A percentile compares a stretch with the other conserved stretches of the same genome.
Conservation (phyloP, 2,113 vertebrate genomes). For the Archocentrus centrarchus region DNA sequence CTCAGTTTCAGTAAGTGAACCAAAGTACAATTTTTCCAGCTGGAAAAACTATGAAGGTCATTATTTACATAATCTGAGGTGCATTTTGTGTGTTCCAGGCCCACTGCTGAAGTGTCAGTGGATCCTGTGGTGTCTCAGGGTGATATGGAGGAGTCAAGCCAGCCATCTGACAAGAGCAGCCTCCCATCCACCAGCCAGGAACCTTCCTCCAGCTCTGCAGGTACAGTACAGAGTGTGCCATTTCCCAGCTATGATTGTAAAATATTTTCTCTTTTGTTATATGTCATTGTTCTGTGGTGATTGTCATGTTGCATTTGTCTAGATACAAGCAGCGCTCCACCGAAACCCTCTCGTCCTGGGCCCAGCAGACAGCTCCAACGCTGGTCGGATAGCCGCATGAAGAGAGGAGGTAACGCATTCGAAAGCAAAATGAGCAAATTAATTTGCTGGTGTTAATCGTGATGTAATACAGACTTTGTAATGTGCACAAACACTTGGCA, state of each 20-base stretch:
- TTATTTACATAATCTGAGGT: neutral
- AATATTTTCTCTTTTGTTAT: fast-evolving
- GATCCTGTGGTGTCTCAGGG: constrained; percentile 90
- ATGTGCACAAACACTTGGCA: neutral
- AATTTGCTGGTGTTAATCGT: neutral
- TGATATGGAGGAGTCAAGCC: constrained; percentile 86
- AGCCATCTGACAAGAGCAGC: constrained; percentile 87
- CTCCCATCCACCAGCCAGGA: constrained; percentile 95
- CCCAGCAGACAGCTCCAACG: constrained; percentile 88
- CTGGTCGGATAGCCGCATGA: constrained; percentile 87
- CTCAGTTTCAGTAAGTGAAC: neutral
- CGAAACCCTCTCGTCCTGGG: constrained; percentile 83
- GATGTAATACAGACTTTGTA: fast-evolving
- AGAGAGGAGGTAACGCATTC: constrained; percentile 70
- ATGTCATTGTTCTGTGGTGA: neutral
- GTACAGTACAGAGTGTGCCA: constrained; percentile 1
- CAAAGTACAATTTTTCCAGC: neutral
- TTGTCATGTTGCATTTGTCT: neutral
- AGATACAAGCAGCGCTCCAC: constrained; percentile 91
- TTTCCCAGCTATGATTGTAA: neutral
- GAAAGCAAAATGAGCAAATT: neutral
- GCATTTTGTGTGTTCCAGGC: constrained; percentile 37
- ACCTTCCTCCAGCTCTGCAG: constrained; percentile 94
- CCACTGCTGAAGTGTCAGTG: constrained; percentile 85
- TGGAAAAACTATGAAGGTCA: neutral